These are phyloP conservation scores for Albula glossodonta DNA, from an alignment of 2,113 vertebrate species.

Conservation along the genomic window DNA sequence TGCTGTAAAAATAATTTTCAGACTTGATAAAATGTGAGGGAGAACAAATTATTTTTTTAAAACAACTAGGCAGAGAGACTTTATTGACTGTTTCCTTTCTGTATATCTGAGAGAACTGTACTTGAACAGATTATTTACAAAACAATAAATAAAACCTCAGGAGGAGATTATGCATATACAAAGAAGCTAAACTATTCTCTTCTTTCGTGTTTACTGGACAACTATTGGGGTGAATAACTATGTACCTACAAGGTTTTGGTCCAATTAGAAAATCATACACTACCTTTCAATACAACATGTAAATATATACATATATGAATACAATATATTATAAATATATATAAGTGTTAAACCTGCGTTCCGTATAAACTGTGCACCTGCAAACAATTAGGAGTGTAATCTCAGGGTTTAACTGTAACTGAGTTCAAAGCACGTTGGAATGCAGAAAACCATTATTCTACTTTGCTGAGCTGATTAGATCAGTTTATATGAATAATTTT, in stretches of 20 bases:
- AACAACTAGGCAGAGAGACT: neutral
- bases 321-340: neutral
- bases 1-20: neutral
- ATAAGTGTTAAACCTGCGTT: conserved; percentile 10
- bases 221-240: neutral
- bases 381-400: conserved; percentile 30
- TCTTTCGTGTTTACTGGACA: neutral
- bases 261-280: neutral
- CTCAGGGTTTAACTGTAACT: conserved; percentile 11
- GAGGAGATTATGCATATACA: neutral
- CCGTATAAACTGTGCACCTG: conserved; percentile 20
- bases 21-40: neutral
- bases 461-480: conserved; percentile 14
- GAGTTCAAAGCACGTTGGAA: conserved; percentile 22
- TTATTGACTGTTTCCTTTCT: neutral
- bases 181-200: neutral
- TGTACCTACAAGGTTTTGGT: neutral
- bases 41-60: neutral
- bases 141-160: neutral
- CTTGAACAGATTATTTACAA: neutral
- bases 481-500: conserved; percentile 26
- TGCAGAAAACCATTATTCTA: conserved; percentile 20
- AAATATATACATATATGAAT: neutral
- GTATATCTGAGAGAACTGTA: neutral
- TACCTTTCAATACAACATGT: neutral